Conservation (phyloP, 1,140 invertebrate genomes). For the Melitaea cinxia region DNA sequence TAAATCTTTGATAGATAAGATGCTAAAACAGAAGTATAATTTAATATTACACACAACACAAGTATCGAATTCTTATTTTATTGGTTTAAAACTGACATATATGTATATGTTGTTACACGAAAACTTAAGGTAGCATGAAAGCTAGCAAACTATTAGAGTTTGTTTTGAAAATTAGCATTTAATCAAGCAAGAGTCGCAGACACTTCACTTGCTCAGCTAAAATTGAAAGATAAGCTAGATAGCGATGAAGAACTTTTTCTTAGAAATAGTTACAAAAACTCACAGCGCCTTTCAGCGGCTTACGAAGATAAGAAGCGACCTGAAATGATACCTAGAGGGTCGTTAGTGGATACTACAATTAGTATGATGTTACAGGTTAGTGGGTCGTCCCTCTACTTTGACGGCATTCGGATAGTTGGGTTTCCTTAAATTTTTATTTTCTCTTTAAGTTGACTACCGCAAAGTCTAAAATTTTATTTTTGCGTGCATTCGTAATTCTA, state of each 20-base stretch:
- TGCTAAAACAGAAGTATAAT: too few species aligned
- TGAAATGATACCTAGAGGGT: conserved; percentile 32
- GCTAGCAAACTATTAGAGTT: too few species aligned
- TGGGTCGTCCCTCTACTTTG: conserved; percentile 21
- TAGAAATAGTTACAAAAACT: conserved; percentile 20
- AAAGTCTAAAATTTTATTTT: too few species aligned
- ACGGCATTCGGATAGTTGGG: neutral
- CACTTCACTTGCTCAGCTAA: neutral
- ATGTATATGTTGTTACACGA: too few species aligned
- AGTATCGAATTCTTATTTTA: too few species aligned
- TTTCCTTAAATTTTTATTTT: neutral
- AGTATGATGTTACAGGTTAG: conserved; percentile 40
- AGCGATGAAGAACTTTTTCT: conserved; percentile 6
- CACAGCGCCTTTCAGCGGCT: conserved; percentile 12
- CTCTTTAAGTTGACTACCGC: neutral
- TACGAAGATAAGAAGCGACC: conserved; percentile 21
- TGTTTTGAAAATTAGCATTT: neutral
- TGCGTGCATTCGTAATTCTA: too few species aligned
- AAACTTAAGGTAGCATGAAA: too few species aligned
- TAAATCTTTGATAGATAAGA: too few species aligned
- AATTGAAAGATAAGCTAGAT: conserved; percentile 6
- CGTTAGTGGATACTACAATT: conserved; percentile 44
- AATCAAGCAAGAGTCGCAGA: conserved; percentile 1
- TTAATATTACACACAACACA: too few species aligned
- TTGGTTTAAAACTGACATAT: too few species aligned